Percentiles rank a stretch among this genome's conserved stretches.
Evolutionary conservation across 64 coral and sea anemone genomes (phyloP).

Genomic region (Pocillopora damicornis): DNA sequence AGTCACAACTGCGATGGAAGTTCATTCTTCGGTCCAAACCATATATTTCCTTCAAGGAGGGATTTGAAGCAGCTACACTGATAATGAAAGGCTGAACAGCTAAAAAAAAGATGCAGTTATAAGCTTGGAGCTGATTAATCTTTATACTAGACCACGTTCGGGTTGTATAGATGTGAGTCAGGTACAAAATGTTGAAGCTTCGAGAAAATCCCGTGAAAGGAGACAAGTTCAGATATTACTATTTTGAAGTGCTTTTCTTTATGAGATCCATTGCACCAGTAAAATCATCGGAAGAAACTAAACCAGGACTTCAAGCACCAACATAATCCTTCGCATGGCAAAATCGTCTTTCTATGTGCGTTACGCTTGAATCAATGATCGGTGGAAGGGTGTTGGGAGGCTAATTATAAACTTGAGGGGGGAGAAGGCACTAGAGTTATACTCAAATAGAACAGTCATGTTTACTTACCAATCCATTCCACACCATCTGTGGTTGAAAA

Average conservation of each 20-base stretch:
- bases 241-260: too few relatives aligned
- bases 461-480: constrained; percentile 40
- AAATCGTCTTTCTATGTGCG: too few relatives aligned
- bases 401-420: too few relatives aligned
- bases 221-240: too few relatives aligned
- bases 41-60: constrained; percentile 39
- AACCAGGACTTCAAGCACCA: too few relatives aligned
- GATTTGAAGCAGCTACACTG: constrained; percentile 11
- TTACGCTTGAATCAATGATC: too few relatives aligned
- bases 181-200: not conserved
- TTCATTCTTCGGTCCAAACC: constrained; percentile 58
- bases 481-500: constrained; percentile 28
- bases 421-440: not conserved
- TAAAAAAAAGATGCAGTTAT: not conserved
- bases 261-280: too few relatives aligned
- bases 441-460: not conserved
- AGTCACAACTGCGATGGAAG: constrained; percentile 48
- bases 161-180: too few relatives aligned
- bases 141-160: too few relatives aligned
- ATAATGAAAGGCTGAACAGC: constrained; percentile 44
- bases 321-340: too few relatives aligned
- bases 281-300: too few relatives aligned
- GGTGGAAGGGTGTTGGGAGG: too few relatives aligned
- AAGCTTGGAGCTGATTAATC: not conserved
- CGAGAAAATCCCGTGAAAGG: not conserved